These are phyloP conservation scores for Drosophila pseudoobscura DNA, from an alignment of 1,140 invertebrate species.

Conservation along the genomic window DNA sequence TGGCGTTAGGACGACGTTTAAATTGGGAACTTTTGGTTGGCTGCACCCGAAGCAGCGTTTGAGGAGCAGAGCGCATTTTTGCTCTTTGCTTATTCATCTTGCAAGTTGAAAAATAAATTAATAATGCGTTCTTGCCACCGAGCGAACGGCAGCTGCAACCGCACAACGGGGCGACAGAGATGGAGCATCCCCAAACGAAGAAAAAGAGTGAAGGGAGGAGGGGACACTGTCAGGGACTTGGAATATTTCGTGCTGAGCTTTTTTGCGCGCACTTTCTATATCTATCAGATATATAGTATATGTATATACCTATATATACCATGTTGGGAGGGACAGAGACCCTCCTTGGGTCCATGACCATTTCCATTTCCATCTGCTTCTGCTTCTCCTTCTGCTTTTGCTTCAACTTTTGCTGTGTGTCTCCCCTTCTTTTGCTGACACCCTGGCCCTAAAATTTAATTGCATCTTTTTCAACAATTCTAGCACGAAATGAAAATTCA, in stretches of 20 bases:
- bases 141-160: conserved; percentile 74
- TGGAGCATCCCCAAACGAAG: conserved; percentile 18
- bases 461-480: conserved; percentile 80
- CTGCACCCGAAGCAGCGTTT: conserved; percentile 37
- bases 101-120: conserved; percentile 82
- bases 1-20: conserved; percentile 50
- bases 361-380: conserved; percentile 35
- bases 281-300: conserved; percentile 11
- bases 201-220: not conserved
- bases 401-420: not conserved
- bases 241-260: conserved; percentile 34
- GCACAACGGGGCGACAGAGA: conserved; percentile 40
- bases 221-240: conserved; percentile 40
- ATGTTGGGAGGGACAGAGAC: conserved; percentile 8
- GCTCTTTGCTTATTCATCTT: conserved; percentile 81
- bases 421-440: conserved; percentile 11
- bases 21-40: conserved; percentile 68
- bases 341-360: conserved; percentile 19
- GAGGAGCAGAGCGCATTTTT: conserved; percentile 55
- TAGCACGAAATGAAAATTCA: conserved; percentile 80
- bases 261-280: conserved; percentile 23
- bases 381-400: not conserved
- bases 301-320: conserved; percentile 3
- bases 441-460: conserved; percentile 74
- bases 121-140: conserved; percentile 81